Base-by-base conservation (phyloP, 2,797 vertebrate genomes). In the Centropyge bicolor region DNA sequence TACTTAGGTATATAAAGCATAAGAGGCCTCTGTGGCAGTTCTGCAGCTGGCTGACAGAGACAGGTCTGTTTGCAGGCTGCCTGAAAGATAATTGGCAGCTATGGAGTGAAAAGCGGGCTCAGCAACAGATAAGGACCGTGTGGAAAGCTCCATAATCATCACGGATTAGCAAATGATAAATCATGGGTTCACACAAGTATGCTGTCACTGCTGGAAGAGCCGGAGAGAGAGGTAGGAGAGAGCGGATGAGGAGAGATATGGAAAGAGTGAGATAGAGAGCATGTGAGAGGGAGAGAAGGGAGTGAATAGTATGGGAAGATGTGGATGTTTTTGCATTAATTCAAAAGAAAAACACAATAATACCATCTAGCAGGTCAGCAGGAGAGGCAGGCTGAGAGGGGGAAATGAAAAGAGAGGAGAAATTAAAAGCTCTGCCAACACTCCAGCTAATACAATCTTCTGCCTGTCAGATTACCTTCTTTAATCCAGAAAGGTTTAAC, bases 401-500 rank as follows among this genome's bases (percentile, higher is more conserved):
- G 88, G 81, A 60, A 71, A 90, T 84, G 82, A 89, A 91, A 89
- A 81, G 79, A 89, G 92, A 84, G 83, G 82, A 91, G 86, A 91
- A 91, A 94, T 91, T 88, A 93, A 93, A 93, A 94, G 91, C 93
- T 95, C 91, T 94, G 95, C 94, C 93, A 93, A 93, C 93, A 88
- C 91, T 94, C 87, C 13, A 64, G 90, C 90, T 95, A 94, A 95
- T 95, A 94, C 94, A 93, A 94, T 95, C 93, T 94, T 92, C 95
- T 94, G 94, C 94, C 94, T 95, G 94, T 95, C 95, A 95, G 93
- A 94, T 95, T 95, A 94, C 89, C 91, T 91, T 89, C 90, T 95
- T 94, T 96, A 96, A 96, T 96, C 95, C 95, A 93, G 90, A 88
- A 92, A 93, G 94, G 94, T 95, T 95, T 95, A 93, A 93, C 88